Conservation (phyloP, 1,140 invertebrate genomes). For the Hycleus phaleratus region DNA sequence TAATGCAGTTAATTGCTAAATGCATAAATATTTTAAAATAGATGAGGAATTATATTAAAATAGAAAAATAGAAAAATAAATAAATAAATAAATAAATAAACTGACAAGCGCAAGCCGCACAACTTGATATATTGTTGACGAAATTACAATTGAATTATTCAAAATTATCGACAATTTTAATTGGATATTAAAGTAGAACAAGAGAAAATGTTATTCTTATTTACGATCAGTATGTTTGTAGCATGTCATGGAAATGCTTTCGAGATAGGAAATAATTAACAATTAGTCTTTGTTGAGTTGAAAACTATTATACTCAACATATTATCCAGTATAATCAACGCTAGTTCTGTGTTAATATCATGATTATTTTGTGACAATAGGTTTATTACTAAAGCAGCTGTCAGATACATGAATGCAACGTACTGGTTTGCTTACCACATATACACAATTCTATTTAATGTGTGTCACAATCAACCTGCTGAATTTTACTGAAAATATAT, state of each 20-base stretch:
- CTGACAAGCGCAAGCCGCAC: too few species aligned
- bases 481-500: slow-evolving; percentile 9
- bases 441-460: slow-evolving; percentile 20
- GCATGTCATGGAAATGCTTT: slow-evolving; percentile 4
- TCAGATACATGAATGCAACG: slow-evolving; percentile 31
- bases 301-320: slow-evolving; percentile 25
- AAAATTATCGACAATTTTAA: too few species aligned
- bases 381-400: slow-evolving; percentile 29
- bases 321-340: slow-evolving; percentile 22
- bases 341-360: slow-evolving; percentile 21
- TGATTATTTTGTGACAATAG: slow-evolving; percentile 31
- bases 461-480: slow-evolving; percentile 23
- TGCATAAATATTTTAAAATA: slow-evolving; percentile 35
- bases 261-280: slow-evolving; percentile 14
- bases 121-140: too few species aligned
- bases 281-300: slow-evolving; percentile 22
- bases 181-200: too few species aligned
- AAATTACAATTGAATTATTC: too few species aligned
- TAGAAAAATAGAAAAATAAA: not conserved
- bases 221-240: too few species aligned
- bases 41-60: not conserved
- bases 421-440: slow-evolving; percentile 26
- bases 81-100: not conserved
- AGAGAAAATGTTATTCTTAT: too few species aligned
- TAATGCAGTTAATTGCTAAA: slow-evolving; percentile 36